Evolutionary conservation across 1,140 invertebrate genomes (phyloP), one percentile per base, ranked within the genome.

Genomic region (Meteorus sp.): DNA sequence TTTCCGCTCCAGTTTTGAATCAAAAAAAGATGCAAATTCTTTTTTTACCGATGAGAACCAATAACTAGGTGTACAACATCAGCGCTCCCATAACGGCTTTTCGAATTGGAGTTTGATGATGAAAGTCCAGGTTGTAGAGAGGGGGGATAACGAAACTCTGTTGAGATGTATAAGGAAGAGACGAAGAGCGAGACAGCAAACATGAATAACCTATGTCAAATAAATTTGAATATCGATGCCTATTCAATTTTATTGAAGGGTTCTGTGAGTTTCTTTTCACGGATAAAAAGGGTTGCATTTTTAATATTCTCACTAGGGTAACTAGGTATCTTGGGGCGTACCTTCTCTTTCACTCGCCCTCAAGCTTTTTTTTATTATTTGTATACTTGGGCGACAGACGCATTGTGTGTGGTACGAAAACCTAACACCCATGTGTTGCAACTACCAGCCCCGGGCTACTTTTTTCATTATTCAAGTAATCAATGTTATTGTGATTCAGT

Each of bases 171-270:
- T 44, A 59, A 66, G 51, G 20, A 37, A 53, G 31, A 53, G 41
- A 55, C 62, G 62, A 35, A 47, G 41, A 27, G 60, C 33, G 44
- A 47, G 37, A 39, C 19, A 37, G 54, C 29, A 15, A 31, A 23
- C 44, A 53, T 53, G 27, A 33, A 50, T 45, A 65, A 73, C 70
- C 71, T 73, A 67, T 71, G 65, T 78, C 73, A 77, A 77, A 78
- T 76, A 78, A 78, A 80, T 79, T 79, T 79, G 77, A 79, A 79
- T 79, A 79, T 79, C 77, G 78, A 80, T 80, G 76, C 76, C 75
- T 69, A 78, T 80, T 79, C 76, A 79, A 78, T 78, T 67, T 70
- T 66, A 79, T 79, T 76, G 77, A 79, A 79, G 77, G 77, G 77
- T 79, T 66, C 70, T 67, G 23, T 67, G 69, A 74, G 67, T 69